Evolutionary conservation across 2,113 vertebrate species (phyloP).

Genomic region (Ranitomeya variabilis): DNA sequence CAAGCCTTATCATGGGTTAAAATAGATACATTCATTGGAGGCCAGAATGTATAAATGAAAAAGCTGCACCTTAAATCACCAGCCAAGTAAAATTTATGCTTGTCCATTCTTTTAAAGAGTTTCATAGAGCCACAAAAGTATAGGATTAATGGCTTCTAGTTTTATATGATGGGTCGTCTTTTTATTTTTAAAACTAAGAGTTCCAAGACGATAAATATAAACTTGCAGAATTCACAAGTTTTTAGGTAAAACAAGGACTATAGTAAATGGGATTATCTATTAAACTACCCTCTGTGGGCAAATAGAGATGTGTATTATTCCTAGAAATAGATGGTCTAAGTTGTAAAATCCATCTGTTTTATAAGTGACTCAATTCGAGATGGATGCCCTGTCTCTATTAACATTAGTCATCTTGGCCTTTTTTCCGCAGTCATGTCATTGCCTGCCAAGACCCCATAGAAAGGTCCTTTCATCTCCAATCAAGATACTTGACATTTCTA

Average conservation of each 20-base stretch:
- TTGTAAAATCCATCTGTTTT: constrained; percentile 32
- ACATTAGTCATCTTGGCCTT: constrained; percentile 37
- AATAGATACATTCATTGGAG: constrained; percentile 65
- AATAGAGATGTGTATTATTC: constrained; percentile 59
- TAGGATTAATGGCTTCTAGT: constrained; percentile 18
- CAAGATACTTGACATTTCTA: constrained; percentile 35
- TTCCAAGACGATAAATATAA: constrained; percentile 76
- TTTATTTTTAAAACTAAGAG: constrained; percentile 58
- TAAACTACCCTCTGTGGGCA: constrained; percentile 56
- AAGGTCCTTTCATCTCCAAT: constrained; percentile 26
- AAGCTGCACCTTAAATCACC: constrained; percentile 65
- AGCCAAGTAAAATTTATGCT: constrained; percentile 71
- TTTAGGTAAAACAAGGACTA: constrained; percentile 64
- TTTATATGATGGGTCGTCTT: constrained; percentile 17
- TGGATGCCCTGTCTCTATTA: constrained; percentile 37
- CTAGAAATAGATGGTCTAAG: constrained; percentile 31
- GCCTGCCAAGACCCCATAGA: constrained; percentile 43
- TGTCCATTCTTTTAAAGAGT: constrained; percentile 68
- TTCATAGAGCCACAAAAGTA: constrained; percentile 65
- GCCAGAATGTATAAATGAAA: constrained; percentile 67
- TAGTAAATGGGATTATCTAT: constrained; percentile 52
- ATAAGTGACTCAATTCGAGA: background rate
- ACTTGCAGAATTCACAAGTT: constrained; percentile 74
- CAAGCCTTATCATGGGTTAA: constrained; percentile 61
- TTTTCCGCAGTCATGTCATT: constrained; percentile 6